Evolutionary conservation across 2,113 vertebrate genomes (phyloP).

Genomic region (Struthidea cinerea): DNA sequence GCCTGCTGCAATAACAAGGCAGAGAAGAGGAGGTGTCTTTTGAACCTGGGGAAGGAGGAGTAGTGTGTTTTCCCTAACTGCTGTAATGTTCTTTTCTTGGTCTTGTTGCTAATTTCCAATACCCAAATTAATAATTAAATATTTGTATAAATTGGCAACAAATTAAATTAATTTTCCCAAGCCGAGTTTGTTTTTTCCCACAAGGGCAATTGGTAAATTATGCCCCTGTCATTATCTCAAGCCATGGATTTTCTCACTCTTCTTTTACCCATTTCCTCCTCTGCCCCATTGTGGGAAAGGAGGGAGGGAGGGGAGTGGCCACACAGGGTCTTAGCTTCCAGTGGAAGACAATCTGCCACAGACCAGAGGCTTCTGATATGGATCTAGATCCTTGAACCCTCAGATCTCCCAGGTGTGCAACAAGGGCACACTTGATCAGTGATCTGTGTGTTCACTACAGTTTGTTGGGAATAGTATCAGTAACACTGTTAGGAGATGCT

Average conservation of each 20-base stretch:
- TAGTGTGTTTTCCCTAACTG: background rate
- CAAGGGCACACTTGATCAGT: background rate
- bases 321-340: background rate
- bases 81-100: background rate
- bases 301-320: background rate
- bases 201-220: background rate
- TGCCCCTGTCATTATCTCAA: background rate
- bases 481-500: background rate
- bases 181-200: fast-evolving
- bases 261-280: background rate
- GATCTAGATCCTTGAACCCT: background rate
- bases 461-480: background rate
- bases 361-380: background rate
- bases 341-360: background rate
- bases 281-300: fast-evolving
- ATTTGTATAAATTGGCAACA: background rate
- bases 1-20: background rate
- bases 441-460: background rate
- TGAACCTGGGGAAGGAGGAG: background rate
- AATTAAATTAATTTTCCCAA: background rate
- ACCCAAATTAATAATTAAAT: background rate
- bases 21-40: background rate
- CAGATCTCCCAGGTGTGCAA: background rate
- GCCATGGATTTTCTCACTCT: background rate
- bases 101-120: background rate